Base-by-base conservation (phyloP, 2,113 vertebrate genomes). In the Caranx melampygus region DNA sequence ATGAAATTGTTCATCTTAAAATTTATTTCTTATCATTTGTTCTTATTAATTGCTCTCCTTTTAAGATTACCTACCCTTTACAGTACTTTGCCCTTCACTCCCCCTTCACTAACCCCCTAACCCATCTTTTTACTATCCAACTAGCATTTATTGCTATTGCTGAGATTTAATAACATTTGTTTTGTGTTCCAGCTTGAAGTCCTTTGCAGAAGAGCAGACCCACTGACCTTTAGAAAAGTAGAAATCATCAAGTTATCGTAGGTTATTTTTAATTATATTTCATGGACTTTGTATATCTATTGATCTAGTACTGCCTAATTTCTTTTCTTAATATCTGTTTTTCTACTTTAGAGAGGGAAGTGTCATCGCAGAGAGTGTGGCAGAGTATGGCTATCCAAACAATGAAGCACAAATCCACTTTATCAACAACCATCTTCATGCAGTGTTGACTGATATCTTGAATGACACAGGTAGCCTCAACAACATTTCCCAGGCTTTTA, bases 331-430 rank as follows among this genome's bases (percentile, higher is more conserved):
- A 59, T 69, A 10, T 75, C 33, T 47, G 2, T 60, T 75, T 55
- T 33, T 55, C 59, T 70, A 0, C 3, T 73, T 1, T 33, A 91
- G 93, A 52, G 0, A 1, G 4, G 92, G 92, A 78, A 89, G 87
- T 73, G 75, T 94, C 65, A 61, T 93, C 51, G 88, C 87, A 59
- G 74, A 91, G 11, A 92, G 79, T 2, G 13, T 72, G 69, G 92
- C 63, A 0, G 72, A 85, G 71, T 95, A 94, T 76, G 83, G 2
- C 31, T 95, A 94, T 81, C 64, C 59, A 57, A 95, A 94, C 82
- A 93, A 91, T 66, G 60, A 89, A 42, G 80, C 88, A 11, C 79
- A 94, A 78, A 94, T 95, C 71, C 34, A 81, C 5, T 91, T 89
- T 82, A 70, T 95, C 57, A 95, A 94, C 79, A 84, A 26, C 9